Percentiles rank a stretch among this genome's conserved stretches.
Conservation (phyloP, 1,140 invertebrate species). For the Cherax quadricarinatus region DNA sequence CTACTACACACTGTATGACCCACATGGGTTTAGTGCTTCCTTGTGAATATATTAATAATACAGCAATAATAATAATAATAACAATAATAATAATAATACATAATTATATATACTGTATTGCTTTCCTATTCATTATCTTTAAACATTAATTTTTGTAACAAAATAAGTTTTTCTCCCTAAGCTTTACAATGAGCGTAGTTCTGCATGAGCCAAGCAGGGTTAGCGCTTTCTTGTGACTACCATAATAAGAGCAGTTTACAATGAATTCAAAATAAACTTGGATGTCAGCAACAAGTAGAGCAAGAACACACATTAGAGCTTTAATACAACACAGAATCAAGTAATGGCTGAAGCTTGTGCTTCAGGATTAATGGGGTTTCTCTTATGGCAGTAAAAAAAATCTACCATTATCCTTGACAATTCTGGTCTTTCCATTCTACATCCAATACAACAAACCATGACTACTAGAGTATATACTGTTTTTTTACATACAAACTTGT, state of each 20-base stretch:
- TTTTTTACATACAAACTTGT: constrained; percentile 2
- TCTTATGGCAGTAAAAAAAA: background rate
- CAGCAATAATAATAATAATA: too few species aligned
- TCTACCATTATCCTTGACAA: background rate
- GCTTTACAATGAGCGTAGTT: too few species aligned
- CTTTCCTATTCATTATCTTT: background rate
- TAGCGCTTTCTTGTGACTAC: too few species aligned
- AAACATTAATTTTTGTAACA: background rate
- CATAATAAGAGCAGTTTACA: too few species aligned
- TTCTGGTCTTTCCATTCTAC: background rate
- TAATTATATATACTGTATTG: background rate
- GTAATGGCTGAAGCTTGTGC: background rate
- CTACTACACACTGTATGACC: background rate
- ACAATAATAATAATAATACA: too few species aligned
- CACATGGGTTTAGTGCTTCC: too few species aligned
- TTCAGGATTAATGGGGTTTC: background rate
- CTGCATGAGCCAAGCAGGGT: too few species aligned
- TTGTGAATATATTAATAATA: too few species aligned
- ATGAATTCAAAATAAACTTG: background rate
- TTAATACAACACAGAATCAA: background rate
- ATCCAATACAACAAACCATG: background rate
- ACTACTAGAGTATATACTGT: background rate
- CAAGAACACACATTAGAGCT: background rate
- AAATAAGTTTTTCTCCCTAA: background rate
- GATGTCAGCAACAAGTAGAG: background rate